Evolutionary conservation across 2,797 vertebrate genomes (phyloP).

Genomic region (Podargus strigoides): DNA sequence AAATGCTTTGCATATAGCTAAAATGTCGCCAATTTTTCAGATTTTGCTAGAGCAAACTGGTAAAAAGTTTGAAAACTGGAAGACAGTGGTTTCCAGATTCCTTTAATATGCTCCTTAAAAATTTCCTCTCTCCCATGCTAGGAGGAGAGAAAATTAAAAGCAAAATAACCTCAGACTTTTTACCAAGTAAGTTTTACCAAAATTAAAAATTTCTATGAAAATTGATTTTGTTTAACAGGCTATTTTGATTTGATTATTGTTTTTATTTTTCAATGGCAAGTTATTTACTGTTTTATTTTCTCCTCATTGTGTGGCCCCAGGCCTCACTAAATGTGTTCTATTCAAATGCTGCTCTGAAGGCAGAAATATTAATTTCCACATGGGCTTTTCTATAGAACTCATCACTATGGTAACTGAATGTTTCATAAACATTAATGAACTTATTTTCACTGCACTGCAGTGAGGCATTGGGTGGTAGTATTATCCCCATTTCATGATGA

Average conservation of each 20-base stretch:
- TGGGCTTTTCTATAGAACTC: conserved; percentile 65
- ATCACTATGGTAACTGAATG: conserved; percentile 64
- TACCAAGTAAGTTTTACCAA: background rate
- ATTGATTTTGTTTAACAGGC: background rate
- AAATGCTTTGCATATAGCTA: background rate
- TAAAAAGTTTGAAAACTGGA: background rate
- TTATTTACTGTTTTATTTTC: conserved; percentile 63
- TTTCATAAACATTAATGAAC: conserved; percentile 68
- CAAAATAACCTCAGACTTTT: background rate
- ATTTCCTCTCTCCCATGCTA: background rate
- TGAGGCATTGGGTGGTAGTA: conserved; percentile 47
- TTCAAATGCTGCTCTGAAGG: conserved; percentile 60
- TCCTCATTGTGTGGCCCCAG: conserved; percentile 49
- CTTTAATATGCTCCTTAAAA: background rate
- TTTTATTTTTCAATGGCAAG: conserved; percentile 38
- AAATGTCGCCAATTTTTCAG: background rate
- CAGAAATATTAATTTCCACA: conserved; percentile 69
- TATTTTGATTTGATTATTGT: conserved; percentile 46
- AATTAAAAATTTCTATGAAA: background rate
- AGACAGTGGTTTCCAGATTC: background rate
- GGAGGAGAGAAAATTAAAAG: background rate
- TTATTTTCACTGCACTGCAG: conserved; percentile 61
- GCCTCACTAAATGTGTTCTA: conserved; percentile 57
- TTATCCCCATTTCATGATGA: conserved; percentile 46
- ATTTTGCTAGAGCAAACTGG: background rate